A percentile compares a stretch with the other conserved stretches of the same genome.
Evolutionary conservation across 2,888 invertebrate genomes (phyloP).

Genomic region (Noctua janthina): DNA sequence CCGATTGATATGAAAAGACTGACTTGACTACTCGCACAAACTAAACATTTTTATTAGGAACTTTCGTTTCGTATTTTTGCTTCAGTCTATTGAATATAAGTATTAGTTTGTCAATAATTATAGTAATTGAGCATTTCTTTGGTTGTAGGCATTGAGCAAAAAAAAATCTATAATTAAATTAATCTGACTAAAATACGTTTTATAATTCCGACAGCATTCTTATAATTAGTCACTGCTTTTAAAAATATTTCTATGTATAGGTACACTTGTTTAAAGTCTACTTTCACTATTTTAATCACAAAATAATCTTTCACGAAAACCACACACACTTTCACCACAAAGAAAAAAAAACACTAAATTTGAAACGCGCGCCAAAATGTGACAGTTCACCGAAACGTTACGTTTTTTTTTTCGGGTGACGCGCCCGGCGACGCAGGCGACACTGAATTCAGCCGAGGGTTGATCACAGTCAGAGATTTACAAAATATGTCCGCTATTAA

Average conservation of each 20-base stretch:
- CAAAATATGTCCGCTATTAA: conserved; percentile 88
- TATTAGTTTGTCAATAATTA: not conserved
- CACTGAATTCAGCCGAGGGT: conserved; percentile 86
- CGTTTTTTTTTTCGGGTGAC: conserved; percentile 82
- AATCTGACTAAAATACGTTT: not conserved
- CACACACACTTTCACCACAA: conserved; percentile 29
- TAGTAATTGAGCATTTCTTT: conserved; percentile 15
- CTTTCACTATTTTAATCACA: not conserved
- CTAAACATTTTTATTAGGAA: conserved; percentile 24
- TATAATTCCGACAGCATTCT: not conserved
- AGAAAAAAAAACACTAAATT: conserved; percentile 43
- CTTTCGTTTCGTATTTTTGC: conserved; percentile 3
- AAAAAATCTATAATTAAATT: not conserved
- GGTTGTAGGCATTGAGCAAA: conserved; percentile 34
- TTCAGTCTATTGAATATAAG: conserved; percentile 18
- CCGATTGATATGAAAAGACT: not conserved
- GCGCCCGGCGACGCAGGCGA: conserved; percentile 80
- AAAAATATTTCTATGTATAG: not conserved
- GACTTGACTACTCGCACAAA: conserved; percentile 20
- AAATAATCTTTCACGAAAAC: not conserved
- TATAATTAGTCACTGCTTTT: not conserved
- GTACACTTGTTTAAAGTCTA: not conserved
- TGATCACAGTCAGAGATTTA: conserved; percentile 84
- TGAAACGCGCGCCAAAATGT: conserved; percentile 68
- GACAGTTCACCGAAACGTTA: conserved; percentile 69